Base-by-base conservation (phyloP, 2,113 vertebrate genomes). In the Lepisosteus oculatus region DNA sequence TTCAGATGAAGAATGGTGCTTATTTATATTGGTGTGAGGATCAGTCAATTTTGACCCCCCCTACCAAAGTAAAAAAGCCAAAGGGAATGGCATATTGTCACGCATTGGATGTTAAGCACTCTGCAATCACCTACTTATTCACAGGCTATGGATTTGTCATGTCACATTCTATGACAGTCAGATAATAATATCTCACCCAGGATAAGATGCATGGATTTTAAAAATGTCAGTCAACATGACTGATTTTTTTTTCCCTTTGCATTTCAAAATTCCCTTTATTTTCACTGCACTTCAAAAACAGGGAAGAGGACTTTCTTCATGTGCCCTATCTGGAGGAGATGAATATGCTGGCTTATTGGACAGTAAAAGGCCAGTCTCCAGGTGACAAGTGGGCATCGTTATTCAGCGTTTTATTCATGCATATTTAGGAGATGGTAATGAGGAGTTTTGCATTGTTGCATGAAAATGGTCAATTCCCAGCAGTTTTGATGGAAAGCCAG, bases 391-490 rank as follows among this genome's bases (percentile, higher is more conserved):
- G 91, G 89, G 90, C 86, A 90, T 88, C 92, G 92, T 92, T 95
- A 94, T 93, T 90, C 92, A 90, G 91, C 91, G 85, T 91, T 95
- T 93, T 93, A 95, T 94, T 97, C 96, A 95, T 98, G 96, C 95
- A 98, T 99, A 97, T 97, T 98, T 97, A 99, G 93, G 84, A 86
- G 94, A 99, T 98, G 97, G 89, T 97, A 99, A 99, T 99, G 92
- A 97, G 93, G 66, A 83, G 90, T 92, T 98, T 97, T 97, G 95
- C 95, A 97, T 98, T 95, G 95, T 97, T 95, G 96, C 95, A 94
- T 94, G 93, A 95, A 95, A 96, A 95, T 94, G 88, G 91, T 84
- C 86, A 84, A 90, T 94, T 93, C 93, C 93, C 92, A 84, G 90
- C 90, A 91, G 93, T 87, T 82, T 85, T 90, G 92, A 93, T 82